Base-by-base conservation (phyloP, 2,797 vertebrate species). In the Trematomus bernacchii region DNA sequence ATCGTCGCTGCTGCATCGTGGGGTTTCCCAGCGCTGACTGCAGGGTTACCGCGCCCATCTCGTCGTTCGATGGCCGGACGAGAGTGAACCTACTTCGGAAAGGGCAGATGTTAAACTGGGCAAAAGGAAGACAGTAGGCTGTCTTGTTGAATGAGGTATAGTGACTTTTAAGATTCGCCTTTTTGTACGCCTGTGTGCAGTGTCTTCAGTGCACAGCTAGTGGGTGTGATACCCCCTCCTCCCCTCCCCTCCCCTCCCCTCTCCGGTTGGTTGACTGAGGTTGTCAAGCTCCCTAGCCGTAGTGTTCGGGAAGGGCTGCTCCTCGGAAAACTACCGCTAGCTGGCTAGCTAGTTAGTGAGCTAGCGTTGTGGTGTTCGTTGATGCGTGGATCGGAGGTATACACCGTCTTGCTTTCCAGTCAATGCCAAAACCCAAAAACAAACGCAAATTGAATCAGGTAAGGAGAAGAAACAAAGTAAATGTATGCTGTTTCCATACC, bases 21-120 rank as follows among this genome's bases (percentile, higher is more conserved):
- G 95, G 95, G 95, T 96, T 96, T 96, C 95, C 95, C 94, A 82
- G 84, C 69, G 87, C 92, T 73, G 78, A 93, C 83, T 93, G 95
- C 95, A 96, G 95, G 95, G 95, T 96, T 92, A 96, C 95, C 95
- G 95, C 95, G 94, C 95, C 95, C 95, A 95, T 94, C 92, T 93
- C 88, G 62, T 85, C 82, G 90, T 88, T 95, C 92, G 89, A 94
- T 95, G 94, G 94, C 94, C 87, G 94, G 90, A 89, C 87, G 67
- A 89, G 76, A 77, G 82, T 57, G 81, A 37, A 37, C 33, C 61
- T 80, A 72, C 75, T 85, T 83, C 81, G 67, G 86, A 83, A 83
- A 89, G 87, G 79, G 84, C 77, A 91, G 84, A 87, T 87, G 91
- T 77, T 80, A 85, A 85, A 83, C 74, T 83, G 66, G 73, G 66